phyloP scores from a whole-genome alignment of 2,797 vertebrate genomes.

The Arrhamphus sclerolepis region DNA sequence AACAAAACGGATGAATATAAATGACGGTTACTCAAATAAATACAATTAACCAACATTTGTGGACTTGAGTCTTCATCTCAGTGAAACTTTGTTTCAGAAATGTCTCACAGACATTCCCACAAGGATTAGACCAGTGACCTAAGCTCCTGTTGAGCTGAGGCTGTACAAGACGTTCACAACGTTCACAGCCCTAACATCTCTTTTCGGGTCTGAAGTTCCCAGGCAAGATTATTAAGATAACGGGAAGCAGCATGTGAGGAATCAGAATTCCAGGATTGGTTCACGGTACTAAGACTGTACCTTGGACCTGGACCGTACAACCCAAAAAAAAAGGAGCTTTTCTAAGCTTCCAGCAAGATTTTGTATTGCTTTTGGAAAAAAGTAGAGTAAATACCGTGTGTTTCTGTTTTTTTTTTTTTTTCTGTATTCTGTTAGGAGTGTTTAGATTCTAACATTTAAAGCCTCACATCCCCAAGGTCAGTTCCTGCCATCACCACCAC shows the following conservation, averaged over 20 bases:
- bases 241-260: background rate
- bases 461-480: slow-evolving; percentile 22
- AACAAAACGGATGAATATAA: no score
- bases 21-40: no score
- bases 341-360: slow-evolving; percentile 6
- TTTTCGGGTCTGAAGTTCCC: slow-evolving; percentile 35
- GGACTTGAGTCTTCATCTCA: background rate
- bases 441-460: slow-evolving; percentile 46
- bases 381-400: background rate
- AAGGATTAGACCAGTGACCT: slow-evolving; percentile 53
- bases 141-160: slow-evolving; percentile 24
- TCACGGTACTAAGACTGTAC: background rate
- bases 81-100: background rate
- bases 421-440: slow-evolving; percentile 28
- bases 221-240: slow-evolving; percentile 28
- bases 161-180: slow-evolving; percentile 37
- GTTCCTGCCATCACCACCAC: slow-evolving; percentile 14
- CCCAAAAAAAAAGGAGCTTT: slow-evolving; percentile 42
- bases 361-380: slow-evolving; percentile 9
- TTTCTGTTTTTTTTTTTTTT: slow-evolving; percentile 9
- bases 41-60: no score
- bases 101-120: slow-evolving; percentile 31
- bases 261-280: slow-evolving; percentile 12
- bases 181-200: slow-evolving; percentile 18
- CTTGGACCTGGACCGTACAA: background rate